Conservation (phyloP, 2,797 vertebrate species). For the Eupleurogrammus muticus region DNA sequence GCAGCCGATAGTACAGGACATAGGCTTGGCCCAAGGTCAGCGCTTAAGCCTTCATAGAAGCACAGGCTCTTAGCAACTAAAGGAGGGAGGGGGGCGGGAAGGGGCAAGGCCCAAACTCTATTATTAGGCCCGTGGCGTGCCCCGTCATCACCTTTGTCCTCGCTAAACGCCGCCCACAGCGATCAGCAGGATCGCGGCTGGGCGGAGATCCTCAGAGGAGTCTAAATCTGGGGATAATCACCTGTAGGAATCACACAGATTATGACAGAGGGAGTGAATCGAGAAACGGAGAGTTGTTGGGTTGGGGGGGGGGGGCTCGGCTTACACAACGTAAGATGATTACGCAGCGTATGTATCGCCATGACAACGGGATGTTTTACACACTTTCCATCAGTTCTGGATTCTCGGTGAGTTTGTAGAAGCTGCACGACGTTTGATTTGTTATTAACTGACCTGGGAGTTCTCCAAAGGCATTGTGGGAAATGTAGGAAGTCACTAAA, state of each 20-base stretch:
- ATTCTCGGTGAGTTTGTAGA: background rate
- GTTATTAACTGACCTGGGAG: background rate
- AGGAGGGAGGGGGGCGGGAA: too few relatives aligned
- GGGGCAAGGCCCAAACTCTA: constrained; percentile 59
- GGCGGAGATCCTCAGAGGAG: constrained; percentile 46
- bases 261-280: constrained; percentile 56
- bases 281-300: constrained; percentile 36
- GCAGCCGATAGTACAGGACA: constrained; percentile 60
- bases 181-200: too few relatives aligned
- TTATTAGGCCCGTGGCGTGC: constrained; percentile 59
- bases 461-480: constrained; percentile 14
- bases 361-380: background rate
- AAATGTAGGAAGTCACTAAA: constrained; percentile 15
- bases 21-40: constrained; percentile 73
- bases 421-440: background rate
- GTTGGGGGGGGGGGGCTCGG: constrained; percentile 7
- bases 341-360: background rate
- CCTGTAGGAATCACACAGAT: constrained; percentile 67
- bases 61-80: constrained; percentile 40
- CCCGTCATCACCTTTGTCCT: constrained; percentile 37
- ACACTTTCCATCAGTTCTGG: background rate
- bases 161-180: constrained; percentile 12
- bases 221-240: constrained; percentile 73
- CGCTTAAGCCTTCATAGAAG: constrained; percentile 64
- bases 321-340: background rate